A percentile compares a stretch with the other conserved stretches of the same genome.
Conservation (phyloP, 2,113 vertebrate genomes). For the Labrus mixtus region DNA sequence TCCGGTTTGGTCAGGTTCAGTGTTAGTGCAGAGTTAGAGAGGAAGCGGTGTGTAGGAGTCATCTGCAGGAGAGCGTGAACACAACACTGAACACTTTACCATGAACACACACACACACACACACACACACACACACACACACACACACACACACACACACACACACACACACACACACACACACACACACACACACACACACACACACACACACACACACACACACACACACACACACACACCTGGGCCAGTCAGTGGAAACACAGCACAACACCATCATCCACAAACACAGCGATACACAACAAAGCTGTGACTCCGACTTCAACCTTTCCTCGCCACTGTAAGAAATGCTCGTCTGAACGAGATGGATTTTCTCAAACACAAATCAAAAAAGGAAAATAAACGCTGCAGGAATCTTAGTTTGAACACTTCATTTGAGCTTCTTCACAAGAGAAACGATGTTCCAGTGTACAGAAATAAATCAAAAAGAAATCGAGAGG, state of each 20-base stretch:
- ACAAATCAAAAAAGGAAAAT: neutral
- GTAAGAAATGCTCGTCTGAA: conserved; percentile 16
- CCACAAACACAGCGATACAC: conserved; percentile 48
- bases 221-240: neutral
- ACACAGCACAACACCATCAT: conserved; percentile 51
- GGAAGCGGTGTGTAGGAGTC: neutral
- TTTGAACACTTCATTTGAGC: neutral
- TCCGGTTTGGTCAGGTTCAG: neutral
- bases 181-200: neutral
- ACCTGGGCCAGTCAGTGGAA: conserved; percentile 28
- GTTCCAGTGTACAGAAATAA: conserved; percentile 2
- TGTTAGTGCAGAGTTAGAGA: neutral
- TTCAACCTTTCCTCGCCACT: neutral
- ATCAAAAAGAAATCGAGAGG: neutral
- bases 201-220: neutral
- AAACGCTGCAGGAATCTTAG: neutral
- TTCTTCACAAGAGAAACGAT: neutral
- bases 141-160: neutral
- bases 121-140: neutral
- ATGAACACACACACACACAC: neutral
- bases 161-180: neutral
- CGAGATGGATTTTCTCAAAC: neutral
- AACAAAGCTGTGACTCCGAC: neutral
- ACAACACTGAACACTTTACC: conserved; percentile 45
- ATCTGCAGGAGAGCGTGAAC: conserved; percentile 29